Evolutionary conservation across 2,113 vertebrate genomes (phyloP).

Genomic region (Oncorhynchus tshawytscha): DNA sequence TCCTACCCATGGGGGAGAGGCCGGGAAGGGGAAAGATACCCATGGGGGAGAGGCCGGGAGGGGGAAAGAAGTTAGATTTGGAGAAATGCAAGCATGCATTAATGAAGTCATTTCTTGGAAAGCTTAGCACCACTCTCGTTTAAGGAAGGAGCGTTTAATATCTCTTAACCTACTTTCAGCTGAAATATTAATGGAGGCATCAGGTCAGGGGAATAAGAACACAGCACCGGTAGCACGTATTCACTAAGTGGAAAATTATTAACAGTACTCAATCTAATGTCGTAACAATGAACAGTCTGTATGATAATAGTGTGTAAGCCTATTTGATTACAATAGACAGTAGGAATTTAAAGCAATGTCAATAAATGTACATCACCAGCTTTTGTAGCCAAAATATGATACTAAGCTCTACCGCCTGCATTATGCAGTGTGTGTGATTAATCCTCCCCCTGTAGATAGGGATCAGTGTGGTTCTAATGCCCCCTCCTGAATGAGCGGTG

Average conservation of each 20-base stretch:
- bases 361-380: neutral
- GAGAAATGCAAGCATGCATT: slow-evolving; percentile 38
- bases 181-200: slow-evolving; percentile 34
- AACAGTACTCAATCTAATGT: neutral
- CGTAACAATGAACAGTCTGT: neutral
- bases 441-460: slow-evolving; percentile 48
- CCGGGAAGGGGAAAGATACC: too few species aligned
- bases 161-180: slow-evolving; percentile 32
- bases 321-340: too few species aligned
- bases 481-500: slow-evolving; percentile 64
- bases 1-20: neutral
- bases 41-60: too few species aligned
- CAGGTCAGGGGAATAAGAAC: slow-evolving; percentile 21
- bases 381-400: neutral
- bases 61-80: slow-evolving; percentile 25
- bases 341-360: too few species aligned
- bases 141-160: slow-evolving; percentile 29
- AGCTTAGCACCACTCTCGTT: slow-evolving; percentile 15
- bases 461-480: slow-evolving; percentile 63
- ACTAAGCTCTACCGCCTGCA: neutral
- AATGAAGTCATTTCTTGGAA: slow-evolving; percentile 40
- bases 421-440: slow-evolving; percentile 21
- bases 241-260: neutral
- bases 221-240: slow-evolving; percentile 5
- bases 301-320: neutral